Evolutionary conservation across 30 jellyfish, hydroid and myxozoan species (phyloP), one percentile per base, ranked within the genome.

Genomic region (Aurelia coerulea): DNA sequence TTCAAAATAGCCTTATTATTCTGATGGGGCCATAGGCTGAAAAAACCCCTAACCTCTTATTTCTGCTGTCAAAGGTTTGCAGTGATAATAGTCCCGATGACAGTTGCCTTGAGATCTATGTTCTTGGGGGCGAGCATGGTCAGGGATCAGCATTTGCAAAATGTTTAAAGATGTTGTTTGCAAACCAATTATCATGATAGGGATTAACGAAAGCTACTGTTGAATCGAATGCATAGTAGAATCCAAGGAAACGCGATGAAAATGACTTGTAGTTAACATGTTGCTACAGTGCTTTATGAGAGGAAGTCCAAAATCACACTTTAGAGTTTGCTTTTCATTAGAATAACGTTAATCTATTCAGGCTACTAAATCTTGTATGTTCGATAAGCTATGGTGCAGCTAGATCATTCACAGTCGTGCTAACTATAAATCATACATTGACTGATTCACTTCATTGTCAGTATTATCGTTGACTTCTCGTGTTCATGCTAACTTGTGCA

Each of bases 361-460:
- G 23, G 62, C 32, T 51, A 75, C 59, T 14, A 75, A 50, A 29
- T 53, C 74, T n/a, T 23, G 76, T 23, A 23, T 23, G 17, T 16
- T 23, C 56, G 56, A 29, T 60, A 63, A 75, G 85, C 59, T 53
- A 53, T 72, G 74, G 32, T 53, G 85, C 85, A 51, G 13, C 65
- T 75, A 56, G 74, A 75, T 75, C 85, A 54, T 23, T 75, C 85
- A 58, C 85, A 42, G 85, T 75, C n/a, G 74, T 54, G 37, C 34
- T 17, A 32, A 54, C 85, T 42, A 75, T 51, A 53, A 75, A 10
- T 62, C 54, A 54, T 65, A 75, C 65, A 75, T 17, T 19, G 63
- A 54, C 85, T 53, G 85, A 51, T 75, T 54, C 62, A 23, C 60
- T 51, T 54, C 29, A 46, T n/a, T 72, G 62, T 10, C 60, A 52